Conservation (phyloP, 2,113 vertebrate species). For the Platichthys stellatus region DNA sequence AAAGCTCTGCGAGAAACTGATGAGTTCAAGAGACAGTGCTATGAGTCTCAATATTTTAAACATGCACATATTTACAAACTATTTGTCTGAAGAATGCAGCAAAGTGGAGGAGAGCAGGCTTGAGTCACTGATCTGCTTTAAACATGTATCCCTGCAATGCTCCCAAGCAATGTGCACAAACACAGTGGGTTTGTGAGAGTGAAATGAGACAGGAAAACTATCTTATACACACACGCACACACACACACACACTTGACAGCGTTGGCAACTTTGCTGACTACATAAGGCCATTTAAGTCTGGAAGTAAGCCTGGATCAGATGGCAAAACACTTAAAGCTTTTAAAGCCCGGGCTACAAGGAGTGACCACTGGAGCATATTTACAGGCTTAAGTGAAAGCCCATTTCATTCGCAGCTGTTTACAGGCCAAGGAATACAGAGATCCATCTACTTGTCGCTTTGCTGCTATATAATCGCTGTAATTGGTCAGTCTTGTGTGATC, state of each 20-base stretch:
- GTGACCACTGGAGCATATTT: constrained; percentile 50
- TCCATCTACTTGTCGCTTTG: constrained; percentile 26
- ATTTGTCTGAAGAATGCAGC: constrained; percentile 2
- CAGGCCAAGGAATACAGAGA: constrained; percentile 28
- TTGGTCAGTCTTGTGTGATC: constrained; percentile 33
- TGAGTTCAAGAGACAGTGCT: not conserved
- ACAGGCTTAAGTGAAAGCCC: constrained; percentile 38
- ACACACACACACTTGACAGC: not conserved
- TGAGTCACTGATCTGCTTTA: constrained; percentile 39
- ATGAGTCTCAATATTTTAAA: not conserved
- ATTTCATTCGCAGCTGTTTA: constrained; percentile 27
- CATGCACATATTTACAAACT: constrained; percentile 8
- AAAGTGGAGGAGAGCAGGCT: not conserved
- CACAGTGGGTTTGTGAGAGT: constrained; percentile 16
- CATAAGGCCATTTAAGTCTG: constrained; percentile 42
- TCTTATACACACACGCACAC: constrained; percentile 6
- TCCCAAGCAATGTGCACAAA: constrained; percentile 37
- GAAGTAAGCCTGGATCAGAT: constrained; percentile 47
- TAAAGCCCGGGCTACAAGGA: constrained; percentile 30
- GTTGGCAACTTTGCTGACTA: constrained; percentile 18
- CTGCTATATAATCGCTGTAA: constrained; percentile 33
- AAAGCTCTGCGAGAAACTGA: not conserved
- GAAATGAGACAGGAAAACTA: not conserved
- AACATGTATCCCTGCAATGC: constrained; percentile 37
- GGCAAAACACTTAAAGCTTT: constrained; percentile 56